phyloP scores from a whole-genome alignment of 2,797 vertebrate species.

The Tragopan temminckii region DNA sequence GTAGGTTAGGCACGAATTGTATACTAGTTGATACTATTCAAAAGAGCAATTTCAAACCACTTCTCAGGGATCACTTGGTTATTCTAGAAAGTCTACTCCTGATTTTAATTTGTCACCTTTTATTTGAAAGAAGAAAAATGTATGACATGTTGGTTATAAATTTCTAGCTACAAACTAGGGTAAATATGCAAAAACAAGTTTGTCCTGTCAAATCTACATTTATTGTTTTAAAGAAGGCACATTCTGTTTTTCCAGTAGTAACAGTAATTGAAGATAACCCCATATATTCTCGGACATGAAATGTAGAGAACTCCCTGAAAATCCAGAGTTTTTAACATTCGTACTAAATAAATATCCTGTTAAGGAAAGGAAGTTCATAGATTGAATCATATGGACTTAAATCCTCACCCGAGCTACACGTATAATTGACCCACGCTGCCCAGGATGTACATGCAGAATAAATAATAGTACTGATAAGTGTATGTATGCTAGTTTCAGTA shows the following conservation, averaged over 20 bases:
- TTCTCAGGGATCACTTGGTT: background rate
- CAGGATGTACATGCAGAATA: background rate
- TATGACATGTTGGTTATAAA: background rate
- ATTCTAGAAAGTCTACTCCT: background rate
- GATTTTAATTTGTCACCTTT: background rate
- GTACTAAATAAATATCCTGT: background rate
- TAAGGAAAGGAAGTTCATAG: background rate
- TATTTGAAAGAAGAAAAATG: background rate
- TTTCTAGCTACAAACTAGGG: background rate
- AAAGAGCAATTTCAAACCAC: background rate
- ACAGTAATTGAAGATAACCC: background rate
- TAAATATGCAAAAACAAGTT: background rate
- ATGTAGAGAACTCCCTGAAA: background rate
- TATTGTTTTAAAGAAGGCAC: too few relatives aligned
- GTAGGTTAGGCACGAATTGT: background rate
- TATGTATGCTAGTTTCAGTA: fast-evolving
- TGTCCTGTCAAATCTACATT: too few relatives aligned
- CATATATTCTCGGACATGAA: background rate
- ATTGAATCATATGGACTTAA: background rate
- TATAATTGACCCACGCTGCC: background rate
- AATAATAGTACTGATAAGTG: background rate
- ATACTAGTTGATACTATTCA: background rate
- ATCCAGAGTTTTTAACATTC: background rate
- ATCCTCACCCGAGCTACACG: background rate
- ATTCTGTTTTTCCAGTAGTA: background rate